A percentile compares a stretch with the other conserved stretches of the same genome.
Evolutionary conservation across 2,797 vertebrate species (phyloP).

Genomic region (Meriones psammophilus): DNA sequence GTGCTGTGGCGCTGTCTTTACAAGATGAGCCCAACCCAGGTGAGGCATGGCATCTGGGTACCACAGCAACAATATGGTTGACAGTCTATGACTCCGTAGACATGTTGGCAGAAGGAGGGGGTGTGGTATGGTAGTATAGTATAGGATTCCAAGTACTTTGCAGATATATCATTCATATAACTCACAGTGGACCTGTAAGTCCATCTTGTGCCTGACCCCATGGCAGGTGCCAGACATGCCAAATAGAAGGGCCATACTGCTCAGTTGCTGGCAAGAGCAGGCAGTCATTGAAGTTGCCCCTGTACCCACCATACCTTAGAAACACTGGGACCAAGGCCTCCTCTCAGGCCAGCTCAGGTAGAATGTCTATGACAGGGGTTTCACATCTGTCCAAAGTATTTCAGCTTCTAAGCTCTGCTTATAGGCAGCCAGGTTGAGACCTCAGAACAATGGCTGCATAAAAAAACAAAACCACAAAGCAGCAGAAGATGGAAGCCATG

Average conservation of each 20-base stretch:
- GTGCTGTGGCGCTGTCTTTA: neutral
- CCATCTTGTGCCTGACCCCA: neutral
- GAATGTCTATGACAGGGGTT: neutral
- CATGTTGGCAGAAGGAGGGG: neutral
- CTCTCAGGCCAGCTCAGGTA: neutral
- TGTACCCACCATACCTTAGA: neutral
- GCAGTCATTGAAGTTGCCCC: neutral
- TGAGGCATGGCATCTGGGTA: neutral
- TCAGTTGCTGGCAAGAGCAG: neutral
- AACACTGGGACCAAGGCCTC: neutral
- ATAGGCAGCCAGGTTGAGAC: neutral
- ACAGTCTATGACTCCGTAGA: neutral
- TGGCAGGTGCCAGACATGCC: neutral
- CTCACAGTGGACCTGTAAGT: neutral
- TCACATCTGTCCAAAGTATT: neutral
- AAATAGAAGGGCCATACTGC: neutral
- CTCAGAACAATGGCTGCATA: neutral
- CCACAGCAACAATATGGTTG: neutral
- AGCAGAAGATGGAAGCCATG: neutral
- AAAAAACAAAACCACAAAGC: neutral
- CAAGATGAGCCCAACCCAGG: neutral
- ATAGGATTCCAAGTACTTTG: neutral
- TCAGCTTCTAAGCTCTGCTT: neutral
- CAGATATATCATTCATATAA: neutral
- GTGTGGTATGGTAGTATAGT: too few species aligned